Conservation (phyloP, 2,113 vertebrate genomes). For the Ciconia maguari region DNA sequence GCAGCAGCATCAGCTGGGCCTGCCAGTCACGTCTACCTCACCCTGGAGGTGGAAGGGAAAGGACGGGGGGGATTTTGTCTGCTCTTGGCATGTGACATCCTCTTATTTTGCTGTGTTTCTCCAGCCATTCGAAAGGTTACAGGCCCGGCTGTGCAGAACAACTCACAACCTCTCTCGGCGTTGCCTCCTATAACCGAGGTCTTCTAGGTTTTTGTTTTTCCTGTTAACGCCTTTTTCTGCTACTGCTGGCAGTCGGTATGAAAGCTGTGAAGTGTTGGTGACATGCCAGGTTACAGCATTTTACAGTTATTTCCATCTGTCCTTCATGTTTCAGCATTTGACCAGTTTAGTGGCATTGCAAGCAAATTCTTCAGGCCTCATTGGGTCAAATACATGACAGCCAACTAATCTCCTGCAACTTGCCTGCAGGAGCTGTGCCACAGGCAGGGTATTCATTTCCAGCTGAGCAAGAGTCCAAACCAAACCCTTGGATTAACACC, state of each 20-base stretch:
- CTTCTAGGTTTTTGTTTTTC: not conserved
- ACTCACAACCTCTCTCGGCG: not conserved
- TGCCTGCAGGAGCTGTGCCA: not conserved
- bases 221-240: not conserved
- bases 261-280: not conserved
- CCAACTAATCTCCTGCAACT: not conserved
- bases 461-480: not conserved
- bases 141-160: not conserved
- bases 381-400: not conserved
- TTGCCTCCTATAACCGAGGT: not conserved
- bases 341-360: not conserved
- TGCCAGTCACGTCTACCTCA: conserved; percentile 59
- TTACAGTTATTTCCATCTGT: conserved; percentile 3
- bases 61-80: accelerated
- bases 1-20: conserved; percentile 68
- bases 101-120: not conserved
- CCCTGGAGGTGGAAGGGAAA: not conserved
- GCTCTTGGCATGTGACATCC: not conserved
- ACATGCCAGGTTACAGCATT: conserved; percentile 1
- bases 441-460: conserved; percentile 8
- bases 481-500: conserved; percentile 54
- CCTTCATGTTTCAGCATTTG: not conserved
- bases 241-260: not conserved
- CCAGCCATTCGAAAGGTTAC: not conserved
- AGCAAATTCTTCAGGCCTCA: not conserved